Evolutionary conservation across 2,797 vertebrate species (phyloP).

Genomic region (Fringilla coelebs): DNA sequence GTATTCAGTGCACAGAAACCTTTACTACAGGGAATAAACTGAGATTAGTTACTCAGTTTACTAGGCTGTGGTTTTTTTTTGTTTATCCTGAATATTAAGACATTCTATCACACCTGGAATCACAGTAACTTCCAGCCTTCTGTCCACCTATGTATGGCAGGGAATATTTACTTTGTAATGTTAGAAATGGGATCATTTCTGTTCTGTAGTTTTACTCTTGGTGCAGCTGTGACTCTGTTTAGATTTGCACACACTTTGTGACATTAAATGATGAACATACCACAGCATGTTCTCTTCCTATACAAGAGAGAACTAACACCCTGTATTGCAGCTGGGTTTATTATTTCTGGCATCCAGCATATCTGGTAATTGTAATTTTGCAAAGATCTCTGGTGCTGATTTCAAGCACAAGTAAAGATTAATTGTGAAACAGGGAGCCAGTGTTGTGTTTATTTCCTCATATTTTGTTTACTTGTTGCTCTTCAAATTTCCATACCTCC

Average conservation of each 20-base stretch:
- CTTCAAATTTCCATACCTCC: constrained; percentile 33
- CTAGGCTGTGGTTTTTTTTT: background rate
- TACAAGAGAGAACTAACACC: background rate
- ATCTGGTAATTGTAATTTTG: constrained; percentile 3
- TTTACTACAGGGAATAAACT: background rate
- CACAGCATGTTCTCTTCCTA: background rate
- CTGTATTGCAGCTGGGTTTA: background rate
- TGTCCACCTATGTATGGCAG: background rate
- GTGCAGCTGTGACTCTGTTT: background rate
- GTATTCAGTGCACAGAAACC: background rate
- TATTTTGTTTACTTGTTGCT: background rate
- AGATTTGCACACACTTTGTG: background rate
- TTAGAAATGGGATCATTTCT: background rate
- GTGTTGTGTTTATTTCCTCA: background rate
- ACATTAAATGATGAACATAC: background rate
- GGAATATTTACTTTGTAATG: background rate
- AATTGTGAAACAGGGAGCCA: background rate
- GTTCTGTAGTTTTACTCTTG: background rate
- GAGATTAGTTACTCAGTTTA: background rate
- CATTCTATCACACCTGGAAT: background rate
- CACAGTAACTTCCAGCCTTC: background rate
- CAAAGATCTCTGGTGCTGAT: background rate
- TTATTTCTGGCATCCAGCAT: background rate
- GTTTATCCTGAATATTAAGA: background rate
- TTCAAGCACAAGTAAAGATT: constrained; percentile 6